These are phyloP conservation scores for Pelochelys cantorii DNA, from an alignment of 2,797 vertebrate genomes.

Conservation along the genomic window DNA sequence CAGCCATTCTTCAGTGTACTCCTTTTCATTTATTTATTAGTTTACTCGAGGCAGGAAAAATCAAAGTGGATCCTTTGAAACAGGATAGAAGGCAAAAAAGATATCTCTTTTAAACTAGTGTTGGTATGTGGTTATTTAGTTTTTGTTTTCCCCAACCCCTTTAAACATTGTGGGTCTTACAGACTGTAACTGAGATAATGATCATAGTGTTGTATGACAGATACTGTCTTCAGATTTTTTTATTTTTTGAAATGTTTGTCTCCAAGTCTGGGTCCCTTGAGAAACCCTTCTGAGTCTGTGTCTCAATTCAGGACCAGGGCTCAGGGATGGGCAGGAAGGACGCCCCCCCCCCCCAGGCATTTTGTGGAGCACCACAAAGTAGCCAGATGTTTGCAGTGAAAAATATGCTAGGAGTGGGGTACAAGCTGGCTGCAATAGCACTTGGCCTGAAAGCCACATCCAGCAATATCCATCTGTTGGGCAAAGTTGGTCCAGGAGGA, in stretches of 20 bases:
- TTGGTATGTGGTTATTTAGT: not conserved
- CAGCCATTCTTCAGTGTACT: not conserved
- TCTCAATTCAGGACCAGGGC: not conserved
- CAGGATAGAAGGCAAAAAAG: not conserved
- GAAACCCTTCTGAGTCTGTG: accelerated
- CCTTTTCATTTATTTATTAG: not conserved
- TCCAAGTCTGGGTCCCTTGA: not conserved
- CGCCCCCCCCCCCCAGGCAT: not conserved
- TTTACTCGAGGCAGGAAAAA: not conserved
- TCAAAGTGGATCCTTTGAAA: not conserved
- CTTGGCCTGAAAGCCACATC: accelerated
- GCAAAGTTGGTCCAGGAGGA: accelerated
- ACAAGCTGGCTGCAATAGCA: not conserved
- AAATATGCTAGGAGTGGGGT: not conserved
- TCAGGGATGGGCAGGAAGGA: not conserved
- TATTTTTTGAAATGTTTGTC: not conserved
- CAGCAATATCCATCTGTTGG: not conserved
- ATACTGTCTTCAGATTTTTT: not conserved
- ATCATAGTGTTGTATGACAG: accelerated
- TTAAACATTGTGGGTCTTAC: accelerated
- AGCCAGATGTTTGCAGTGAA: not conserved
- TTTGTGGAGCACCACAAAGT: not conserved
- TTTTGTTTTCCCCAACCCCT: not conserved
- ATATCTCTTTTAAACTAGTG: not conserved
- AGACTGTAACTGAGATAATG: accelerated